Evolutionary conservation across 2,113 vertebrate species (phyloP).

Genomic region (Nycticryphes semicollaris): DNA sequence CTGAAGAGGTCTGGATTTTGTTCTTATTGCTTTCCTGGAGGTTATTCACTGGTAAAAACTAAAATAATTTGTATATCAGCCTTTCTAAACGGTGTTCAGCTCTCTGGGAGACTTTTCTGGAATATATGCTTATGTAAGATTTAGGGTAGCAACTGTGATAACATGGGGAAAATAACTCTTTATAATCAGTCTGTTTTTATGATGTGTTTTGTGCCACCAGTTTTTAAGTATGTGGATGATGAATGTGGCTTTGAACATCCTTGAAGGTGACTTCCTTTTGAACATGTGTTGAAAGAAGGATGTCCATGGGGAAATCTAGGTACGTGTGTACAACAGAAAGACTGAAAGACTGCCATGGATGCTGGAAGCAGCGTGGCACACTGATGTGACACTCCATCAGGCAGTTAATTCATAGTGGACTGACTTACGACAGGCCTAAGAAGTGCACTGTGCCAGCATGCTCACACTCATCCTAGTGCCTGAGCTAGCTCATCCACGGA

Average conservation of each 20-base stretch:
- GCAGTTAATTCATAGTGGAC: neutral
- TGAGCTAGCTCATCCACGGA: neutral
- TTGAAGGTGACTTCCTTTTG: neutral
- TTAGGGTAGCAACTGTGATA: neutral
- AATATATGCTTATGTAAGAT: neutral
- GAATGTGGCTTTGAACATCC: neutral
- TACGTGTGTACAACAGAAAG: no score
- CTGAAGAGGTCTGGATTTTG: neutral
- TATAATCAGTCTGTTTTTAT: neutral
- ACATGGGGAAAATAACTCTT: neutral
- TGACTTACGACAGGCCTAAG: neutral
- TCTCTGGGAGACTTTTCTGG: neutral
- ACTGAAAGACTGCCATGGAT: neutral
- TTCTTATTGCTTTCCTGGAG: neutral
- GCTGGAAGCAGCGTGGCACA: rapidly evolving
- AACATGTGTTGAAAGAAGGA: neutral
- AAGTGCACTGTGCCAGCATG: rapidly evolving
- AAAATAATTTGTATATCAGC: neutral
- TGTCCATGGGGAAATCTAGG: neutral
- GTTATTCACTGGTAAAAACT: neutral
- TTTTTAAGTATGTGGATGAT: neutral
- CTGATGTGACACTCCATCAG: no score
- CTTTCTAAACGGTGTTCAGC: neutral
- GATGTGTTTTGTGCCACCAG: neutral
- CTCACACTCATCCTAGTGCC: neutral